phyloP scores from a whole-genome alignment of 1,140 invertebrate genomes.

The Octopus sinensis region DNA sequence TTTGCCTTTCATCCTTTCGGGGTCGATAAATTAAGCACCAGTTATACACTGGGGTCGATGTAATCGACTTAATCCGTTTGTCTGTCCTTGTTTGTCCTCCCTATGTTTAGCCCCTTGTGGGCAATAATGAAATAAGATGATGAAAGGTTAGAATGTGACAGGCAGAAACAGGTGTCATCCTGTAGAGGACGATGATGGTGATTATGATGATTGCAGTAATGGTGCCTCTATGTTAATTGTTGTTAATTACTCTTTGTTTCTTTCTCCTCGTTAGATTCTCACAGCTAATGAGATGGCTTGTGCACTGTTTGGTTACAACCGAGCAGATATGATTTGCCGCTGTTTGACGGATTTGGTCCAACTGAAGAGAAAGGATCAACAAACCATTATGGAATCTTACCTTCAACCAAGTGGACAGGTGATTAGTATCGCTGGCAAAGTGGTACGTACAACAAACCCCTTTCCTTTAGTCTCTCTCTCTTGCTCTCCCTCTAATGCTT shows the following conservation, averaged over 20 bases:
- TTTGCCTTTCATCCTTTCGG: too few species aligned
- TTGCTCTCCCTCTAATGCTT: too few species aligned
- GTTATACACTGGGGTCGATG: too few species aligned
- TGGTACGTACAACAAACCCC: conserved; percentile 46
- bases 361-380: conserved; percentile 59
- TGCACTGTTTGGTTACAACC: conserved; percentile 64
- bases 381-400: conserved; percentile 62
- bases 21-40: too few species aligned
- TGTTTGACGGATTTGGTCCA: conserved; percentile 63
- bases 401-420: conserved; percentile 61
- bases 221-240: neutral
- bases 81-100: too few species aligned
- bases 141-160: neutral
- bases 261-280: conserved; percentile 60
- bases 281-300: conserved; percentile 64
- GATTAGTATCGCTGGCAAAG: conserved; percentile 65
- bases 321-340: conserved; percentile 61
- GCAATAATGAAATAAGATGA: neutral
- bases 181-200: neutral
- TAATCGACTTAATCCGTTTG: too few species aligned
- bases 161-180: too few species aligned
- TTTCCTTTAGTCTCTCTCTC: too few species aligned
- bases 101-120: too few species aligned
- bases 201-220: neutral
- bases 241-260: neutral